phyloP scores from a whole-genome alignment of 2,888 invertebrate genomes.

The Cheilosia soror region DNA sequence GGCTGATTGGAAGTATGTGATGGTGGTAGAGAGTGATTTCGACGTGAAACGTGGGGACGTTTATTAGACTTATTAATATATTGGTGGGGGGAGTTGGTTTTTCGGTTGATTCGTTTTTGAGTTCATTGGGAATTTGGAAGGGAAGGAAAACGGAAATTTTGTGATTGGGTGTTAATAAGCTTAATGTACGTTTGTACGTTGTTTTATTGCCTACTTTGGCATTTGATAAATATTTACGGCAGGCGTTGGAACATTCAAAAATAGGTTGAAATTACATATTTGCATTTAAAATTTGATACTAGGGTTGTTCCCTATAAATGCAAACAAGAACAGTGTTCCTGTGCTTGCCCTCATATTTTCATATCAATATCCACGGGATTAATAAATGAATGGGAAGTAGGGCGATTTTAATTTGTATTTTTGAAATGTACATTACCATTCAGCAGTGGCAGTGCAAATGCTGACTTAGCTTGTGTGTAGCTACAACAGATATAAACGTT shows the following conservation, averaged over 20 bases:
- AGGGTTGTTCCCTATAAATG: background rate
- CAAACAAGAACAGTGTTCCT: too few species aligned
- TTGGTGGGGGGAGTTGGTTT: background rate
- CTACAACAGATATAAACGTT: too few species aligned
- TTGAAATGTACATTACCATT: too few species aligned
- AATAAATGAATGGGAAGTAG: too few species aligned
- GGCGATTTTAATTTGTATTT: too few species aligned
- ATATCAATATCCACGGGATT: too few species aligned
- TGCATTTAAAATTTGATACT: background rate
- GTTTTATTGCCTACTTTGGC: too few species aligned
- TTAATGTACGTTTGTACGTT: background rate
- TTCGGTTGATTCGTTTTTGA: slow-evolving; percentile 16
- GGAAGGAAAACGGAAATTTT: slow-evolving; percentile 18
- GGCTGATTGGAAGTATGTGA: slow-evolving; percentile 31
- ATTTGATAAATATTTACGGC: background rate
- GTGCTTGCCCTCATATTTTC: too few species aligned
- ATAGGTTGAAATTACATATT: background rate
- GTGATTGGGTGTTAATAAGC: slow-evolving; percentile 19
- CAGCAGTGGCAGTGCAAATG: too few species aligned
- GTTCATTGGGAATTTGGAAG: background rate
- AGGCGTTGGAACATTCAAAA: background rate
- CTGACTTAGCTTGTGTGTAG: too few species aligned
- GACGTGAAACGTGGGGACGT: slow-evolving; percentile 38
- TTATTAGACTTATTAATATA: slow-evolving; percentile 61
- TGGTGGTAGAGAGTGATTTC: slow-evolving; percentile 29